A percentile compares a stretch with the other conserved stretches of the same genome.
Evolutionary conservation across 2,797 vertebrate genomes (phyloP).

Genomic region (Ataeniobius toweri): DNA sequence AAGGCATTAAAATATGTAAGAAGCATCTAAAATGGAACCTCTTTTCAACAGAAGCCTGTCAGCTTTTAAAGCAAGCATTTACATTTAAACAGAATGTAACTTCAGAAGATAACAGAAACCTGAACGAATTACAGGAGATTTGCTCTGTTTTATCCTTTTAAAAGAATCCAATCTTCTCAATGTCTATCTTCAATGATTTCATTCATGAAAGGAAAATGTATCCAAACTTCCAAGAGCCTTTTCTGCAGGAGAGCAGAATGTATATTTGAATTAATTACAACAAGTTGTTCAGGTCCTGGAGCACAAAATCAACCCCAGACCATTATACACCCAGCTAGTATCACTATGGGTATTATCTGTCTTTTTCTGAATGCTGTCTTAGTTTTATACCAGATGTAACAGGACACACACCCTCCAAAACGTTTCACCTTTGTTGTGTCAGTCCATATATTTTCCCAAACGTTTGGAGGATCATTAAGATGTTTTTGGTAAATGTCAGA

Average conservation of each 20-base stretch:
- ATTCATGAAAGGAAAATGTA: background rate
- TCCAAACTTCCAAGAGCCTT: background rate
- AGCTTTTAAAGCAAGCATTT: background rate
- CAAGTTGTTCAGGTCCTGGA: background rate
- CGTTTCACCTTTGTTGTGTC: background rate
- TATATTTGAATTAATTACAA: too few species aligned
- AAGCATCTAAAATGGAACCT: background rate
- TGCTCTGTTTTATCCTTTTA: background rate
- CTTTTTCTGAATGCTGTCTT: background rate
- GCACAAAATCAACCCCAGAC: background rate
- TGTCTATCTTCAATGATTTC: too few species aligned
- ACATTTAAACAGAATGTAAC: background rate
- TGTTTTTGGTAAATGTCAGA: background rate
- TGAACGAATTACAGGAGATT: background rate
- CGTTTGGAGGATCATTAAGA: background rate
- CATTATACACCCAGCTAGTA: background rate
- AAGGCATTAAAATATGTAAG: background rate
- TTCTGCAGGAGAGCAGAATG: too few species aligned
- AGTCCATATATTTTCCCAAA: background rate
- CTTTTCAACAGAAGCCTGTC: background rate
- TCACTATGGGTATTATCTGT: too few species aligned
- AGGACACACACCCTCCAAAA: background rate
- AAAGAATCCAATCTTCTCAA: background rate
- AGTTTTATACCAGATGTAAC: background rate
- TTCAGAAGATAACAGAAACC: background rate